Base-by-base conservation (phyloP, 2,797 vertebrate species). In the Rhabdomys pumilio region DNA sequence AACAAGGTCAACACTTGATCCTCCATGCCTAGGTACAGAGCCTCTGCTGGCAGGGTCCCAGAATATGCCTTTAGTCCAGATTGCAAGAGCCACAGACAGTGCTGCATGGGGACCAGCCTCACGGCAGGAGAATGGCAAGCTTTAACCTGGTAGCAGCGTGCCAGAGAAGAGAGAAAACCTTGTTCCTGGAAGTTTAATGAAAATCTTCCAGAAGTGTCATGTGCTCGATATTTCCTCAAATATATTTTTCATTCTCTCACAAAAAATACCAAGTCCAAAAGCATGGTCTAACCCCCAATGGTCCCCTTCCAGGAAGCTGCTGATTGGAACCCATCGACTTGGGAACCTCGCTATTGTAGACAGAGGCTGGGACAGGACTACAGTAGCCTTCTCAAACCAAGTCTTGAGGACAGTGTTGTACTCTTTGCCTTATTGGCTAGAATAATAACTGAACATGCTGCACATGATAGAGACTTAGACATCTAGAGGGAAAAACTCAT, bases 401-500 rank as follows among this genome's bases (percentile, higher is more conserved):
- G 57, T 11, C 34, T 55, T 29, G 10, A 26, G 41, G 55, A 86
- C 91, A 67, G 50, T 31, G 34, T 79, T 53, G n/a, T 44, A 73
- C 13, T 31, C 15, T 79, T 31, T 75, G n/a, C 69, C 84, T 94
- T 84, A 76, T n/a, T 61, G 67, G 88, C 34, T 92, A 22, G 96
- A 89, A 29, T 65, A 77, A 53, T 31, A 94, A 90, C 96, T 83
- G n/a, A 63, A 17, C 57, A 9, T 90, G 63, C 73, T 93, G 47
- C n/a, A 92, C 77, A 89, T 89, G 82, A 86, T n/a, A 29, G 61
- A 91, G 72, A 93, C 61, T 26, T 86, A 63, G 44, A 19, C 93
- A 72, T 47, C 38, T 67, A 89, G 85, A 87, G 63, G 26, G 83
- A 88, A 96, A 96, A 88, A 82, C 34, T 88, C 34, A 84, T 81